Percentiles rank a stretch among this genome's conserved stretches.
These are phyloP conservation scores for Chlorodrepanis virens DNA, from an alignment of 2,113 vertebrate genomes.

Conservation along the genomic window DNA sequence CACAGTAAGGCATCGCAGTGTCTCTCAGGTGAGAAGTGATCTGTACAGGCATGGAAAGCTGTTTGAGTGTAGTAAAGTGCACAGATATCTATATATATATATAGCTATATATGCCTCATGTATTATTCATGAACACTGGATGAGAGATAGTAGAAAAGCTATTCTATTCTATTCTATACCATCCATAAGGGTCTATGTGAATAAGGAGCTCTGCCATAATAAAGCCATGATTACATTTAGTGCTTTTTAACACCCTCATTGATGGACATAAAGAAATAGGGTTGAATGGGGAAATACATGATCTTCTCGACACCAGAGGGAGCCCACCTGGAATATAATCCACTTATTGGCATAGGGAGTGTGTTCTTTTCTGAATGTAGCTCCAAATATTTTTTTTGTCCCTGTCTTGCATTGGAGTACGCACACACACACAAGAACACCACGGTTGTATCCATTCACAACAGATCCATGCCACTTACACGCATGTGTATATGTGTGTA, in stretches of 20 bases:
- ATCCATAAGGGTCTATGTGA: background rate
- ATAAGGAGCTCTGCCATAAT: background rate
- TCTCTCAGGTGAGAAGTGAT: background rate
- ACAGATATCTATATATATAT: background rate
- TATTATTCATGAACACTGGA: background rate
- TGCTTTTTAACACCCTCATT: background rate
- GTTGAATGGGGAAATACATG: background rate
- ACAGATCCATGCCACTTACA: background rate
- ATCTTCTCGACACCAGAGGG: slow-evolving; percentile 53
- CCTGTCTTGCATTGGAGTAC: background rate
- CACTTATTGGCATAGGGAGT: background rate
- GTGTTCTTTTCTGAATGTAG: background rate
- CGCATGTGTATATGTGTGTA: background rate
- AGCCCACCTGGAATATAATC: background rate
- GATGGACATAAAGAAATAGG: background rate
- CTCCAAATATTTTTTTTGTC: background rate
- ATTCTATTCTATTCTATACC: background rate
- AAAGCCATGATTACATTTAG: background rate
- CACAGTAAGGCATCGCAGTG: background rate
- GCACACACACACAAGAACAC: no score
- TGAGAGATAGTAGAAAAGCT: background rate
- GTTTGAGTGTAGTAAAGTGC: background rate
- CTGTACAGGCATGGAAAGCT: background rate
- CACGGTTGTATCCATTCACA: background rate
- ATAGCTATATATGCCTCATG: background rate